Evolutionary conservation across 2,888 invertebrate species (phyloP).

Genomic region (Cataglyphis livida): DNA sequence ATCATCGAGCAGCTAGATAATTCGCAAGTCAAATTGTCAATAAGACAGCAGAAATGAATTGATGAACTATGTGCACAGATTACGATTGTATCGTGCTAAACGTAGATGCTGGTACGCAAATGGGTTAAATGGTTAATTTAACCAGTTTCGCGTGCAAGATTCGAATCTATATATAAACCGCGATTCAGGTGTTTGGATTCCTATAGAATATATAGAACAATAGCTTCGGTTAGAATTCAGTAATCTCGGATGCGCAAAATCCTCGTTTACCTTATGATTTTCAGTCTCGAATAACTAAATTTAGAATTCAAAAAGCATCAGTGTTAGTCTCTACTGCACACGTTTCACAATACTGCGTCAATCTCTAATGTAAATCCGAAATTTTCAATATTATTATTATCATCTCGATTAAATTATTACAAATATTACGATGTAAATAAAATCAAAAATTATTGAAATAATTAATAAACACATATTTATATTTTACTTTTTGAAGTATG

Average conservation of each 20-base stretch:
- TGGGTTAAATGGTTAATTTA: conserved; percentile 43
- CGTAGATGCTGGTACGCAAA: conserved; percentile 31
- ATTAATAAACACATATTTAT: not conserved
- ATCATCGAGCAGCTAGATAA: not conserved
- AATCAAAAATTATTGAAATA: not conserved
- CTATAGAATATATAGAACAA: conserved; percentile 31
- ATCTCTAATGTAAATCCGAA: not conserved
- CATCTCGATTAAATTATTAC: not conserved
- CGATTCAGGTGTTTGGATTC: conserved; percentile 40
- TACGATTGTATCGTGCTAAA: conserved; percentile 27
- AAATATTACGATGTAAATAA: not conserved
- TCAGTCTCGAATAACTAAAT: conserved; percentile 3
- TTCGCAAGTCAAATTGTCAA: conserved; percentile 32
- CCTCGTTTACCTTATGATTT: conserved; percentile 5
- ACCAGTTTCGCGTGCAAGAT: conserved; percentile 35
- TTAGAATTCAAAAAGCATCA: not conserved
- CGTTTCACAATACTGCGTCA: not conserved
- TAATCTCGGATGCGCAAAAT: conserved; percentile 15
- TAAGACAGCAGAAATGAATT: not conserved
- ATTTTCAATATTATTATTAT: not conserved
- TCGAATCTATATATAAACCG: conserved; percentile 37
- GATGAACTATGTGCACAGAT: not conserved
- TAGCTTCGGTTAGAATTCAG: conserved; percentile 21
- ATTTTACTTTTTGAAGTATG: not conserved
- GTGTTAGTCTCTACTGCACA: not conserved